These are phyloP conservation scores for Lordiphosa collinella DNA, from an alignment of 1,140 invertebrate species.

Conservation along the genomic window DNA sequence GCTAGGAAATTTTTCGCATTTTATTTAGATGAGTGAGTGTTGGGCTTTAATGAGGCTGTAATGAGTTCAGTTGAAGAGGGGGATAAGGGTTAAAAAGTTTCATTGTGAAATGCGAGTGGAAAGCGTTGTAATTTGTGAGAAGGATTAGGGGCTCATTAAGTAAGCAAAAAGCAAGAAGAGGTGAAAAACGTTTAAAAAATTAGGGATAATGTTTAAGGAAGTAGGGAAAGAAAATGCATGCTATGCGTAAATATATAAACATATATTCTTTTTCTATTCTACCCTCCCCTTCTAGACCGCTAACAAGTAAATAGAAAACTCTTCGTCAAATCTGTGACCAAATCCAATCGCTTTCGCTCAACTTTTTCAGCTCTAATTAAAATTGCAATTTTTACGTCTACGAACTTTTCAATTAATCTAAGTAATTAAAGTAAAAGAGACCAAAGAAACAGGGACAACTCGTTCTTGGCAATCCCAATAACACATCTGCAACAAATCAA, in stretches of 20 bases:
- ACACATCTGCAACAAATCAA: slow-evolving; percentile 50
- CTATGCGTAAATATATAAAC: too few species aligned
- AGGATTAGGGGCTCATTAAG: slow-evolving; percentile 8
- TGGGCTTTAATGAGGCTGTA: slow-evolving; percentile 29
- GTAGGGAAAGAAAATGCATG: too few species aligned
- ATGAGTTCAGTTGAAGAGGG: slow-evolving; percentile 10
- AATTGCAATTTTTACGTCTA: too few species aligned
- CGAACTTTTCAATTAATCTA: slow-evolving; percentile 47
- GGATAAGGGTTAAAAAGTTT: slow-evolving; percentile 7
- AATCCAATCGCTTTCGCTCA: too few species aligned
- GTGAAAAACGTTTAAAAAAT: neutral
- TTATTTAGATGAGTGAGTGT: slow-evolving; percentile 35
- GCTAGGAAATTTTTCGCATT: slow-evolving; percentile 14
- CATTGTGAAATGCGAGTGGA: slow-evolving; percentile 4
- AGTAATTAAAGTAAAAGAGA: slow-evolving; percentile 47
- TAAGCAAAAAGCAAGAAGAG: neutral
- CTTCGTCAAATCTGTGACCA: too few species aligned
- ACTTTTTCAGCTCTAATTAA: too few species aligned
- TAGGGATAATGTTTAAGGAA: too few species aligned
- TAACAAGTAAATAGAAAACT: too few species aligned
- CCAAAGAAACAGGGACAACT: slow-evolving; percentile 4
- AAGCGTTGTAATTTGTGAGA: slow-evolving; percentile 13
- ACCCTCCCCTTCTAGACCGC: too few species aligned
- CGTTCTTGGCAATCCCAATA: slow-evolving; percentile 16
- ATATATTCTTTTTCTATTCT: too few species aligned